Conservation (phyloP, 2,113 vertebrate genomes). For the Prochilodus magdalenae region DNA sequence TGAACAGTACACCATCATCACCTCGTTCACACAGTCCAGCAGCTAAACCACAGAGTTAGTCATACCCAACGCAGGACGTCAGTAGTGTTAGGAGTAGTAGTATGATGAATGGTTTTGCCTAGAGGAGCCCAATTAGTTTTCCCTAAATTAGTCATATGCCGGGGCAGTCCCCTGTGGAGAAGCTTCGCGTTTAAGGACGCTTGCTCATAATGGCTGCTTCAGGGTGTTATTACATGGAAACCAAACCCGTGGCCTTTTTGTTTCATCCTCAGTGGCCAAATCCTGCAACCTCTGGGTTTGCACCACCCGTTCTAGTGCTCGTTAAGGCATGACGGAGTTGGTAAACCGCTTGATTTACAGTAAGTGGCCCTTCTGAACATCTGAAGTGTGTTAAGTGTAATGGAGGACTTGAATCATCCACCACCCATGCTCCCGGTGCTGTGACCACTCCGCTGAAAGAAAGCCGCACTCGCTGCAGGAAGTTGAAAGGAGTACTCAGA, state of each 20-base stretch:
- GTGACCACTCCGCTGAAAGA: slow-evolving; percentile 10
- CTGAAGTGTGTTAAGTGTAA: slow-evolving; percentile 28
- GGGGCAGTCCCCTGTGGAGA: background rate
- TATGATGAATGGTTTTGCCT: background rate
- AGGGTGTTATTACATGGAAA: background rate
- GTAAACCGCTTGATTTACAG: slow-evolving; percentile 20
- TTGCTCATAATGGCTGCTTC: background rate
- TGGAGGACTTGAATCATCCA: slow-evolving; percentile 10
- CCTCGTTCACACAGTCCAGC: background rate
- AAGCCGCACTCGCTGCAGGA: slow-evolving; percentile 4
- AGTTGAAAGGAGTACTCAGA: background rate
- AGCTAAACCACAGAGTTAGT: background rate
- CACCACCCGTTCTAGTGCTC: background rate
- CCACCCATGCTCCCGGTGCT: background rate
- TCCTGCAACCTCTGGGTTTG: background rate
- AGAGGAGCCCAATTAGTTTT: background rate
- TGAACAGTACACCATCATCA: background rate
- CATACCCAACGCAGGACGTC: background rate
- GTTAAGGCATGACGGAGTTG: slow-evolving; percentile 20
- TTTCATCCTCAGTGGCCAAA: background rate
- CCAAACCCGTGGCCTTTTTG: background rate
- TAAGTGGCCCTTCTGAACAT: slow-evolving; percentile 27
- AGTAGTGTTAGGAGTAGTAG: background rate
- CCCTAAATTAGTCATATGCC: background rate
- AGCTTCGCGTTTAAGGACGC: background rate